Evolutionary conservation across 2,113 vertebrate species (phyloP).

Genomic region (Chinchilla lanigera): DNA sequence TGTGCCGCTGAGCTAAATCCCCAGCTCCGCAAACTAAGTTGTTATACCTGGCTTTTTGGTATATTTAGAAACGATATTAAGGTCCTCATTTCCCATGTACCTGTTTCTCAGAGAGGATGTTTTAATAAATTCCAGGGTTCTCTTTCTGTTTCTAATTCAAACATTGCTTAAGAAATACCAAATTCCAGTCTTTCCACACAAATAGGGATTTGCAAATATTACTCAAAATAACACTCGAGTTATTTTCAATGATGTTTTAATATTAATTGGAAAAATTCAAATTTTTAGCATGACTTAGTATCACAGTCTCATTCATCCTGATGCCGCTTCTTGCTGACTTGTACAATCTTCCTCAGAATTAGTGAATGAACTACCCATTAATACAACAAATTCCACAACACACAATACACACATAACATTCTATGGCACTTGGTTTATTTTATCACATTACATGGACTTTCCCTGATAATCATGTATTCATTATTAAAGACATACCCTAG

Average conservation of each 20-base stretch:
- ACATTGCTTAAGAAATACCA: not conserved
- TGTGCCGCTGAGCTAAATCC: too few relatives aligned
- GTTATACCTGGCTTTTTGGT: too few relatives aligned
- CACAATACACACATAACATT: too few relatives aligned
- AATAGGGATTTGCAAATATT: not conserved
- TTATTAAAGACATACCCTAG: not conserved
- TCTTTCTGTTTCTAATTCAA: not conserved
- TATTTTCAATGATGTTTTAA: not conserved
- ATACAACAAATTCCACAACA: not conserved
- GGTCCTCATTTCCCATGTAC: not conserved
- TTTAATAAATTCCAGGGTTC: not conserved
- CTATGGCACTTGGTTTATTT: not conserved
- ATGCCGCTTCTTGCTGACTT: fast-evolving
- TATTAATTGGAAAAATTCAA: not conserved
- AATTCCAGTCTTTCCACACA: not conserved
- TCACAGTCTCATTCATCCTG: not conserved
- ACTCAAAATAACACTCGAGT: not conserved
- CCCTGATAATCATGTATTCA: not conserved
- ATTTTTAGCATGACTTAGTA: not conserved
- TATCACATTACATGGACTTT: not conserved
- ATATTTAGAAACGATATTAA: not conserved
- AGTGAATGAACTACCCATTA: not conserved
- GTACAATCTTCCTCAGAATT: not conserved
- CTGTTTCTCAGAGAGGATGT: not conserved
- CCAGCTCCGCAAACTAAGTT: too few relatives aligned